Evolutionary conservation across 2,113 vertebrate species (phyloP).

Genomic region (Dasypus novemcinctus): DNA sequence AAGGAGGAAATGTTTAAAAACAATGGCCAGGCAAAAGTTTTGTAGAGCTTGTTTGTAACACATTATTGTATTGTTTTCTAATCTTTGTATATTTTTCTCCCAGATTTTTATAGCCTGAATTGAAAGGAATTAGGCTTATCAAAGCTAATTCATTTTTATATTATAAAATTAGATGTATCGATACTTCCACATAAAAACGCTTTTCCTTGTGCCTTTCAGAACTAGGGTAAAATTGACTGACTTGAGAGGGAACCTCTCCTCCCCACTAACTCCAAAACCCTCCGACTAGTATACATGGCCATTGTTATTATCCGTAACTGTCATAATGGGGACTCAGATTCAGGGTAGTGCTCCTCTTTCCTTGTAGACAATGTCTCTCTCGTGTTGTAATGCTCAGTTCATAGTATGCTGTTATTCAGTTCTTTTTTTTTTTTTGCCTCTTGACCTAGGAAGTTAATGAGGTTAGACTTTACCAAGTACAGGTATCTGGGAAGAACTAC

Average conservation of each 20-base stretch:
- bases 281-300: background rate
- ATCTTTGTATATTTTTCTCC: constrained; percentile 46
- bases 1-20: constrained; percentile 38
- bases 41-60: constrained; percentile 28
- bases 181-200: background rate
- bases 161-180: constrained; percentile 20
- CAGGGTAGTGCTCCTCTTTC: background rate
- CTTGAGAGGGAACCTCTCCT: background rate
- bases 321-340: background rate
- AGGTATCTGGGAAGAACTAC: constrained; percentile 10
- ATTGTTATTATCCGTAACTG: background rate
- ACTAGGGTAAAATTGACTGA: background rate
- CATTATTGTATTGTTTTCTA: constrained; percentile 25
- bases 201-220: background rate
- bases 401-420: background rate
- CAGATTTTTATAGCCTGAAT: constrained; percentile 37
- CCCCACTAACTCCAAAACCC: background rate
- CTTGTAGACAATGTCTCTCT: background rate
- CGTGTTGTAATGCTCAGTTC: constrained; percentile 12
- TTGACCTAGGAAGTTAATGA: background rate
- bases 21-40: constrained; percentile 1
- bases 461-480: background rate
- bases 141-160: constrained; percentile 19
- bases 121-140: constrained; percentile 28
- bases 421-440: background rate